Evolutionary conservation across 1,140 invertebrate species (phyloP), one percentile per base, ranked within the genome.

Genomic region (Harpegnathos saltator): DNA sequence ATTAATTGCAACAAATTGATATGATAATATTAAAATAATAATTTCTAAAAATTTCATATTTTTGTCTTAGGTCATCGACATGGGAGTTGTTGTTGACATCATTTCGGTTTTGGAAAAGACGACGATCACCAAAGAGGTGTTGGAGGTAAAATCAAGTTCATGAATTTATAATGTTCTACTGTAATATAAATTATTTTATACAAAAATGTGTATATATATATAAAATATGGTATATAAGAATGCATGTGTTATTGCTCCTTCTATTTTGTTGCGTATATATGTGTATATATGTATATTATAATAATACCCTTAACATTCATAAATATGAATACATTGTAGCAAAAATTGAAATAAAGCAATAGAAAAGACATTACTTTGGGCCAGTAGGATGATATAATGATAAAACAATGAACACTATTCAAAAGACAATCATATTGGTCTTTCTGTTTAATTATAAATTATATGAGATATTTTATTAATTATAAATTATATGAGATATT

Each of bases 51-150:
- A 52, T 52, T 1, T 26, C 22, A 26, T 29, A 48, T 58, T 38
- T 54, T 17, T 58, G 12, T 82, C 90, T 96, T 96, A 99, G 98
- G 98, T 99, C 95, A 96, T 98, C 95, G 97, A 99, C 96, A 98
- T 99, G 97, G 96, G 96, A 92, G 95, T 96, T 92, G 98, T 99
- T 95, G 95, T 98, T 95, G 97, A 98, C 95, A 97, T 99, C 95
- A 98, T 99, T 95, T 96, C 97, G 93, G 95, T 97, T 92, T 95
- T 99, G 96, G 98, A 99, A 95, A 97, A 96, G 95, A 97, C 97
- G 94, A 96, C 97, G 94, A 98, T 99, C 95, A 98, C 98, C 94
- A 98, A 98, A 96, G 98, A 99, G 94, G 96, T 98, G 95, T 95
- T 99, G 95, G 98, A 99, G 97, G 98, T 98, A 95, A 95, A 22